Evolutionary conservation across 2,888 invertebrate species (phyloP), one percentile per base, ranked within the genome.

Genomic region (Pyrochroa serraticornis): DNA sequence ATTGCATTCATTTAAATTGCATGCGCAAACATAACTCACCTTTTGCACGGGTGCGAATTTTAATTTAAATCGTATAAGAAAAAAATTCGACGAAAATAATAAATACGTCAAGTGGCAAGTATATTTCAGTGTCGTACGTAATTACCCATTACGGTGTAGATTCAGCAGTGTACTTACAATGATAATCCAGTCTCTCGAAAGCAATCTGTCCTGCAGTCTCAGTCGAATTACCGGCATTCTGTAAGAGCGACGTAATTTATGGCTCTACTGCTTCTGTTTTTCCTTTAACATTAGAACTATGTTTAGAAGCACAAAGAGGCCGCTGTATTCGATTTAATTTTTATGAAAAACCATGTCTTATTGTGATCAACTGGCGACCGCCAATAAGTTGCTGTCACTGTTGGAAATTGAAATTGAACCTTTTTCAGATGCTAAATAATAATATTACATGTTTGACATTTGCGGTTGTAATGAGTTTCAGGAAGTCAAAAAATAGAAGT

Each of bases 171-270:
- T 33, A 49, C 30, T 41, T 49, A 41, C 32, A 49, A 6, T 12
- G 44, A 44, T 44, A 32, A 46, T 54, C 46, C 34, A 48, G 49
- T 49, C 22, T 48, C 43, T 41, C 45, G 48, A 39, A 41, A 58
- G 60, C 60, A 57, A 64, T 63, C 61, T 66, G 63, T 68, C 60
- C 54, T 58, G 54, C 63, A 58, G 61, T 62, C 61, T 54, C 59
- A 63, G 61, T 66, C 64, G 63, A 69, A 69, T 68, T 67, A 65
- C 65, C 58, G 62, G 58, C 64, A 66, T 65, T 68, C 66, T 68
- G 65, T 63, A 61, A 64, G 60, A 63, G 64, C 61, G 57, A 41
- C 52, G 63, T 65, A 58, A 70, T 68, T 67, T 70, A 68, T 68
- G 41, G 55, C 55, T 59, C 49, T 60, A 55, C 60, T 60, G 58